Evolutionary conservation across 2,888 invertebrate genomes (phyloP).

Genomic region (Diaperis boleti): DNA sequence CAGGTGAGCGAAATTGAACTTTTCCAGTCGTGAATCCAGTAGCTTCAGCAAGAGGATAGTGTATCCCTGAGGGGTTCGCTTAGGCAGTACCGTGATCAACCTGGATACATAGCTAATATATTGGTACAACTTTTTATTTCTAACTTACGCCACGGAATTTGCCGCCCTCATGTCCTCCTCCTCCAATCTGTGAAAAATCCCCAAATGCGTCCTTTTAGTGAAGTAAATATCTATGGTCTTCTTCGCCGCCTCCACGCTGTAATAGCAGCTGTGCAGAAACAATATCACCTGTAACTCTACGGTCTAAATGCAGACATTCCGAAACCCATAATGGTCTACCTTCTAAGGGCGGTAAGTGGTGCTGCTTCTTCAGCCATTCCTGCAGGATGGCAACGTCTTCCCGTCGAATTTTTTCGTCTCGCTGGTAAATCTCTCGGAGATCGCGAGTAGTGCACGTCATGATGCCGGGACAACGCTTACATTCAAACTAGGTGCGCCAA

Average conservation of each 20-base stretch:
- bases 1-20: not conserved
- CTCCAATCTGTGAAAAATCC: not conserved
- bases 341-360: not conserved
- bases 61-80: not conserved
- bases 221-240: not conserved
- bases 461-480: too few species aligned
- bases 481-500: too few species aligned
- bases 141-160: not conserved
- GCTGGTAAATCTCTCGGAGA: not conserved
- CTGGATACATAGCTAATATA: too few species aligned
- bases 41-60: not conserved
- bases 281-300: not conserved
- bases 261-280: not conserved
- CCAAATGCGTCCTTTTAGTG: not conserved
- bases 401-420: not conserved
- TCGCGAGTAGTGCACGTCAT: too few species aligned
- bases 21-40: not conserved
- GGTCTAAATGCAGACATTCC: not conserved
- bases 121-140: not conserved
- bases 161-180: not conserved
- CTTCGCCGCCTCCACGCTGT: not conserved
- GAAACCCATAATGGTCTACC: not conserved
- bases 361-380: constrained; percentile 1
- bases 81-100: not conserved
- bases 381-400: not conserved